Evolutionary conservation across 2,113 vertebrate genomes (phyloP).

Genomic region (Percina caprodes): DNA sequence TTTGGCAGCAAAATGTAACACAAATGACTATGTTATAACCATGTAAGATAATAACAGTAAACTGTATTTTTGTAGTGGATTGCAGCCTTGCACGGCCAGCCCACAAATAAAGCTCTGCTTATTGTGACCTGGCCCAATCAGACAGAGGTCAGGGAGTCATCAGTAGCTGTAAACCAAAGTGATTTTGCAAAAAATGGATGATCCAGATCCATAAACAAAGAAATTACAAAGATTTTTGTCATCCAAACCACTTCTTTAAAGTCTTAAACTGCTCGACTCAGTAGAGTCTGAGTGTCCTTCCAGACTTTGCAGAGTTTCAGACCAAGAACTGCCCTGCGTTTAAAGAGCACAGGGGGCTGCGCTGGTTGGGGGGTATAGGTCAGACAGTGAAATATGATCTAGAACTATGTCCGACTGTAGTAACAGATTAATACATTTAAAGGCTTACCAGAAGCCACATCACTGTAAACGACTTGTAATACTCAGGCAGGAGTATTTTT

Average conservation of each 20-base stretch:
- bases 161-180: not conserved
- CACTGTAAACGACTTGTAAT: not conserved
- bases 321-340: not conserved
- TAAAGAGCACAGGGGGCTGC: not conserved
- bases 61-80: not conserved
- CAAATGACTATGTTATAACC: not conserved
- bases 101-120: not conserved
- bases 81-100: not conserved
- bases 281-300: not conserved
- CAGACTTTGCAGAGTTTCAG: not conserved
- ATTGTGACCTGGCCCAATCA: slow-evolving; percentile 13
- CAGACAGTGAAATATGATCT: not conserved
- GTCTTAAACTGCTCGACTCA: not conserved
- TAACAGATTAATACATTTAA: not conserved
- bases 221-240: slow-evolving; percentile 4
- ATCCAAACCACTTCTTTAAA: not conserved
- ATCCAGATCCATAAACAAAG: not conserved
- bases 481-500: not conserved
- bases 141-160: slow-evolving; percentile 18
- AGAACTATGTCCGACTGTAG: not conserved
- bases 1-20: not conserved
- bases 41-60: slow-evolving; percentile 1
- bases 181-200: not conserved
- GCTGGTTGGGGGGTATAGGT: not conserved
- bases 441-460: not conserved